Evolutionary conservation across 92 coral and sea anemone species (phyloP).

Genomic region (Actinernus sp.): DNA sequence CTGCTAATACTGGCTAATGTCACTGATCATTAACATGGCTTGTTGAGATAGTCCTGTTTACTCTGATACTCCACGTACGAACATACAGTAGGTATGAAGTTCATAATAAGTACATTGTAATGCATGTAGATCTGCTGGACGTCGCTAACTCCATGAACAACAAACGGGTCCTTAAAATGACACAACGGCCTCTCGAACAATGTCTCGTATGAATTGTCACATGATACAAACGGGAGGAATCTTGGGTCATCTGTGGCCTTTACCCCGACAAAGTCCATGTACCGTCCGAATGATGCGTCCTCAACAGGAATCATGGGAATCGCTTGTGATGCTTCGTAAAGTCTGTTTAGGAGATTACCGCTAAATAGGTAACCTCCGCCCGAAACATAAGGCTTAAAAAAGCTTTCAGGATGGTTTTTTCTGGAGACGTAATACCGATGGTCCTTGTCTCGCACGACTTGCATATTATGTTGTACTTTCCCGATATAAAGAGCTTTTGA

Average conservation of each 20-base stretch:
- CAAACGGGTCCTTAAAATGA: conserved; percentile 77
- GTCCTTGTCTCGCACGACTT: conserved; percentile 61
- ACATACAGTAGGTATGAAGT: conserved; percentile 79
- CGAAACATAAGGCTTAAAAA: conserved; percentile 70
- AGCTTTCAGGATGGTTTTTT: conserved; percentile 18
- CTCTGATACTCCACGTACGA: conserved; percentile 68
- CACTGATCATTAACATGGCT: conserved; percentile 16
- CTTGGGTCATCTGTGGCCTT: conserved; percentile 43
- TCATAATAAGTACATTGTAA: conserved; percentile 78
- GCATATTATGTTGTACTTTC: conserved; percentile 61
- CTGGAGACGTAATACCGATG: conserved; percentile 69
- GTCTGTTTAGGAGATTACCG: conserved; percentile 61
- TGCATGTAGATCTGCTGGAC: conserved; percentile 78
- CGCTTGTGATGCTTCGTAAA: conserved; percentile 28
- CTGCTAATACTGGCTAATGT: too few species aligned
- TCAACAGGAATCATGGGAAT: conserved; percentile 71
- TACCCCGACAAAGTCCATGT: conserved; percentile 61
- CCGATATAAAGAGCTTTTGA: conserved; percentile 72
- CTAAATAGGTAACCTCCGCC: conserved; percentile 91
- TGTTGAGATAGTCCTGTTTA: conserved; percentile 8
- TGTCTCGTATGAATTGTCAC: conserved; percentile 51
- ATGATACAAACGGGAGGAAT: conserved; percentile 74
- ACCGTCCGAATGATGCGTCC: conserved; percentile 75
- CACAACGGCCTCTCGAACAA: conserved; percentile 77
- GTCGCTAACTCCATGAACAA: conserved; percentile 68